Conservation (phyloP, 30 jellyfish, hydroid and myxozoan genomes). For the Cassiopea andromeda region DNA sequence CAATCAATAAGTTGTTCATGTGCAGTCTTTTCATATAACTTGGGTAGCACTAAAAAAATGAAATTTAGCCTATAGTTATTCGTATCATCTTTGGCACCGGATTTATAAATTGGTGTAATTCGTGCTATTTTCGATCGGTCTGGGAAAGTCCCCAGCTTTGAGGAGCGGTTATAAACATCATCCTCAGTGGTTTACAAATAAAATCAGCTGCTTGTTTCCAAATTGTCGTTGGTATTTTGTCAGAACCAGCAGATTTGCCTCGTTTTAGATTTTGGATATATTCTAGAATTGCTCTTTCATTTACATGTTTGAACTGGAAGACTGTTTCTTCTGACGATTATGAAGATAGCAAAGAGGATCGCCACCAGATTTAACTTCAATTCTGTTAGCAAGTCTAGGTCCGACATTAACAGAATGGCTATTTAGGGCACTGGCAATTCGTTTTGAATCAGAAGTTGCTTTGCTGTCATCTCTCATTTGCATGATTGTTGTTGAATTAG, state of each 20-base stretch:
- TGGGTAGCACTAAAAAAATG: too few relatives aligned
- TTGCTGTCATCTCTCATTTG: neutral
- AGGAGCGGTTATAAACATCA: too few relatives aligned
- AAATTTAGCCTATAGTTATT: too few relatives aligned
- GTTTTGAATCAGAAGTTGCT: neutral
- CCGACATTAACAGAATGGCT: neutral
- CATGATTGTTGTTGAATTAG: too few relatives aligned
- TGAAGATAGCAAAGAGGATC: too few relatives aligned
- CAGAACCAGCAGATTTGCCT: neutral
- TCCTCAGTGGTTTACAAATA: neutral
- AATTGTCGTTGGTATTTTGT: too few relatives aligned
- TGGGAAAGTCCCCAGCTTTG: neutral
- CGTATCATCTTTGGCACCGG: too few relatives aligned
- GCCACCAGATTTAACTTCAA: too few relatives aligned
- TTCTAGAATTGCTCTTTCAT: neutral
- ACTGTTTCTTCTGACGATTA: neutral
- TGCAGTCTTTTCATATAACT: neutral
- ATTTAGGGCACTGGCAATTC: neutral
- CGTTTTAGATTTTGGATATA: neutral
- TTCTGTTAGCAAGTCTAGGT: too few relatives aligned
- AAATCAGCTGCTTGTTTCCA: neutral
- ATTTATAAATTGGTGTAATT: neutral
- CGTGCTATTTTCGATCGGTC: neutral
- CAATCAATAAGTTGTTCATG: neutral
- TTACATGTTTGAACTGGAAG: too few relatives aligned